Conservation (phyloP, 2,888 invertebrate genomes). For the Zaprionus obscuricornis region DNA sequence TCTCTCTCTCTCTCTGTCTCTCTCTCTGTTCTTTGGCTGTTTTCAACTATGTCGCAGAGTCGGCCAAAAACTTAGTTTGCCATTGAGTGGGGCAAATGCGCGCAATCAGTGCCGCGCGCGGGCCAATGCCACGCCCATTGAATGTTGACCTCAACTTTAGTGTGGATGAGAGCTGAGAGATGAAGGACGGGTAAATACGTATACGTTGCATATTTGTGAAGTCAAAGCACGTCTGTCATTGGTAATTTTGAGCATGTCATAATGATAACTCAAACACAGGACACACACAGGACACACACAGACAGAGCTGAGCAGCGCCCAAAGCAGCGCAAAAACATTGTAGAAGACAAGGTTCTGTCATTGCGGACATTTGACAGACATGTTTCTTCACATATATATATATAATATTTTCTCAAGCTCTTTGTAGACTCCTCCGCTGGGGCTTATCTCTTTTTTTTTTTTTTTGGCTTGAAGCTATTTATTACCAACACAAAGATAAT, state of each 20-base stretch:
- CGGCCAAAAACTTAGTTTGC: conserved; percentile 17
- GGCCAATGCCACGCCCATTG: conserved; percentile 36
- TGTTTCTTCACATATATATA: too few relatives aligned
- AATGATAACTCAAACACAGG: conserved; percentile 71
- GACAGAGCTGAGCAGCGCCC: too few relatives aligned
- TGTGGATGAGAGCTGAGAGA: too few relatives aligned
- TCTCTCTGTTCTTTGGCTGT: not conserved
- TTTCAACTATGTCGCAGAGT: conserved; percentile 6
- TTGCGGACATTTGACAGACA: conserved; percentile 17
- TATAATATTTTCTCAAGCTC: too few relatives aligned
- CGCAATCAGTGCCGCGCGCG: conserved; percentile 50
- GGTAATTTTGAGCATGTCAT: conserved; percentile 79
- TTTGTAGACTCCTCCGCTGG: too few relatives aligned
- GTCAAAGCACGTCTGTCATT: conserved; percentile 74
- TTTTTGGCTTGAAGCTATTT: not conserved
- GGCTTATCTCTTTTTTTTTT: too few relatives aligned
- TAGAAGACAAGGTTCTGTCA: conserved; percentile 11
- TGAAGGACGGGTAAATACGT: too few relatives aligned
- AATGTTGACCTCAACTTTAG: conserved; percentile 36
- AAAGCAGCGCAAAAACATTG: too few relatives aligned
- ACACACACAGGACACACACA: conserved; percentile 28
- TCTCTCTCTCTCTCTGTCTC: conserved; percentile 35
- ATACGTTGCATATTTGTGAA: conserved; percentile 43
- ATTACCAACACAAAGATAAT: not conserved
- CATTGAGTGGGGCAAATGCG: conserved; percentile 43